A percentile compares a stretch with the other conserved stretches of the same genome.
Conservation (phyloP, 2,113 vertebrate genomes). For the Felis catus region DNA sequence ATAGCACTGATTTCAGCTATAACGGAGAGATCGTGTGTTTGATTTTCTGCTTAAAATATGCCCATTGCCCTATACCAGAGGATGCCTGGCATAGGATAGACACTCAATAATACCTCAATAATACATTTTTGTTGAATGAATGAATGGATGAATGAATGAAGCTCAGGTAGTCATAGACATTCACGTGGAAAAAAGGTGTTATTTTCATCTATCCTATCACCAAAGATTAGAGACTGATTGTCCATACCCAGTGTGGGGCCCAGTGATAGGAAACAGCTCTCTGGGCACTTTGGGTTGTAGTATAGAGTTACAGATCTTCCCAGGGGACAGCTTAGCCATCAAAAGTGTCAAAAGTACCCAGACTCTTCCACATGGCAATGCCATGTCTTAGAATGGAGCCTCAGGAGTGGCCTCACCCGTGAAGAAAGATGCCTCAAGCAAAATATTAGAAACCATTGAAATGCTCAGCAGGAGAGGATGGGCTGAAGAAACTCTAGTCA, state of each 20-base stretch:
- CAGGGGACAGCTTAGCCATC: neutral
- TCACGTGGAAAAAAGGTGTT: neutral
- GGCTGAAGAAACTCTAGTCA: neutral
- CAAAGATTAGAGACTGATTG: neutral
- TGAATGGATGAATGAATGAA: neutral
- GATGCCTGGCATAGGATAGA: neutral
- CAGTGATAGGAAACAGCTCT: neutral
- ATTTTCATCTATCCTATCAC: neutral
- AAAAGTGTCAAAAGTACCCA: neutral
- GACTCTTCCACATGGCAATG: accelerated
- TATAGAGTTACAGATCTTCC: neutral
- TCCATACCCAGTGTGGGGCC: neutral
- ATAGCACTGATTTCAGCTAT: neutral
- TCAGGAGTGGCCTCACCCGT: accelerated
- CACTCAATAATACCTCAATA: accelerated
- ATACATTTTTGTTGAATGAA: neutral
- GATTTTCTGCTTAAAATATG: neutral
- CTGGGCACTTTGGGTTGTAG: neutral
- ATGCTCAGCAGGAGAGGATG: neutral
- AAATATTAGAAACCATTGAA: neutral
- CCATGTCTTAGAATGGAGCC: neutral
- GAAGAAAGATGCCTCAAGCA: neutral
- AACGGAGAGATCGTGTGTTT: neutral
- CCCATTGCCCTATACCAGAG: neutral
- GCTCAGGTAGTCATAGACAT: neutral